A percentile compares a stretch with the other conserved stretches of the same genome.
These are phyloP conservation scores for Pterocles burchelli DNA, from an alignment of 2,113 vertebrate species.

Conservation along the genomic window DNA sequence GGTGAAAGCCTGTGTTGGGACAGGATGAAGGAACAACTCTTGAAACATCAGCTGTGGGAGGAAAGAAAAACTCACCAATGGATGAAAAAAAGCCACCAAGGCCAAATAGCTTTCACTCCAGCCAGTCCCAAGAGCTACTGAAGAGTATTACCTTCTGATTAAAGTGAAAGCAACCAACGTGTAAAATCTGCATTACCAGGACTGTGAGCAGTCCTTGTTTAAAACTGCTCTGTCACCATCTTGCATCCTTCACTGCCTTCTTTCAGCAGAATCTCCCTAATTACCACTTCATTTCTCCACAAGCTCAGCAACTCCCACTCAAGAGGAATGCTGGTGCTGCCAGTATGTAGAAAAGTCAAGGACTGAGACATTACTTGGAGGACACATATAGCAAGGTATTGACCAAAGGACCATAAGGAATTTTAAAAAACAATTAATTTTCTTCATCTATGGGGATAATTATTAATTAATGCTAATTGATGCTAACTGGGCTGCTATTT, in stretches of 20 bases:
- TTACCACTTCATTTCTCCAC: background rate
- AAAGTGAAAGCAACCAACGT: background rate
- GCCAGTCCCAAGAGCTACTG: background rate
- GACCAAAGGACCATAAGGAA: background rate
- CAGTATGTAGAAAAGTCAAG: background rate
- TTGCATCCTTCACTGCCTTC: background rate
- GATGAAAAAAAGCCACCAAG: background rate
- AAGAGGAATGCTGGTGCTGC: rapidly evolving
- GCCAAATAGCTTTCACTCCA: background rate
- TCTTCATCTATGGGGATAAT: background rate
- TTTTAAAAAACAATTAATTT: background rate
- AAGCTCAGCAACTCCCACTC: background rate
- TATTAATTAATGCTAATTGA: background rate
- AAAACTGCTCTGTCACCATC: background rate
- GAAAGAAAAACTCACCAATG: background rate
- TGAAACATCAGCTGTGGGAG: background rate
- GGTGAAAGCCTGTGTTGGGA: background rate
- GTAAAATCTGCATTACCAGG: background rate
- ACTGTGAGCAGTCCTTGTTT: background rate
- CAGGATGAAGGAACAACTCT: background rate
- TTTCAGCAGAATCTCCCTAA: background rate
- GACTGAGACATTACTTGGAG: background rate
- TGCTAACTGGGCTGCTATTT: background rate
- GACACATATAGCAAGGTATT: background rate
- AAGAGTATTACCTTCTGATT: background rate